These are phyloP conservation scores for Ceratina calcarata DNA, from an alignment of 1,140 invertebrate species.

Conservation along the genomic window DNA sequence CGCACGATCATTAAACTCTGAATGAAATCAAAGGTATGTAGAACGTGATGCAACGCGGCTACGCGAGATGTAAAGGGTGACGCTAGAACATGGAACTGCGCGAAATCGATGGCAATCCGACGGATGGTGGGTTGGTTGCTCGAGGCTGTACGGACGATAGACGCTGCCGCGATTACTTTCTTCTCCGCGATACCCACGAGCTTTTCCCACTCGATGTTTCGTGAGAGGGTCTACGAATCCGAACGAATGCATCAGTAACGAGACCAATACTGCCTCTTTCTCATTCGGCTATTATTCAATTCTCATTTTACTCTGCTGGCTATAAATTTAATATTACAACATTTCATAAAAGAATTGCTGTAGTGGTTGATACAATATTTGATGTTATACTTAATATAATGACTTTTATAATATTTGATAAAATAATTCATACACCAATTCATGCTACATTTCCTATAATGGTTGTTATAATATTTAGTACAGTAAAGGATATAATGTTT, in stretches of 20 bases:
- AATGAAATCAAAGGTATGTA: conserved; percentile 43
- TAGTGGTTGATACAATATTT: too few species aligned
- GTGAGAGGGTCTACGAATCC: too few species aligned
- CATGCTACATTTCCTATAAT: too few species aligned
- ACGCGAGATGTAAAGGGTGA: conserved; percentile 12
- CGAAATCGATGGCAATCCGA: conserved; percentile 36
- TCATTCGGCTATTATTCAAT: neutral
- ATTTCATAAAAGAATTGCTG: too few species aligned
- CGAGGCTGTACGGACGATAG: conserved; percentile 12
- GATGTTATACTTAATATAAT: too few species aligned
- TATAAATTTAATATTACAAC: too few species aligned
- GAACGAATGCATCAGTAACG: neutral
- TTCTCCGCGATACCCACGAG: neutral
- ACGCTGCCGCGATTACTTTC: conserved; percentile 38
- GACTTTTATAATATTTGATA: too few species aligned
- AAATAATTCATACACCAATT: too few species aligned
- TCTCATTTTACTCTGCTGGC: too few species aligned
- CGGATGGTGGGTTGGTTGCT: conserved; percentile 4
- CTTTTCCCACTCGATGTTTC: conserved; percentile 5
- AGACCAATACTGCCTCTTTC: neutral
- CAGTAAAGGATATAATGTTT: too few species aligned
- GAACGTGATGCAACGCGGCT: conserved; percentile 1
- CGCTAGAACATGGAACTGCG: neutral
- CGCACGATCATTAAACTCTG: conserved; percentile 65
- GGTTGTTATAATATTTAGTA: too few species aligned